phyloP scores from a whole-genome alignment of 35 echinoderm and acorn worm genomes.

The Acanthaster planci region DNA sequence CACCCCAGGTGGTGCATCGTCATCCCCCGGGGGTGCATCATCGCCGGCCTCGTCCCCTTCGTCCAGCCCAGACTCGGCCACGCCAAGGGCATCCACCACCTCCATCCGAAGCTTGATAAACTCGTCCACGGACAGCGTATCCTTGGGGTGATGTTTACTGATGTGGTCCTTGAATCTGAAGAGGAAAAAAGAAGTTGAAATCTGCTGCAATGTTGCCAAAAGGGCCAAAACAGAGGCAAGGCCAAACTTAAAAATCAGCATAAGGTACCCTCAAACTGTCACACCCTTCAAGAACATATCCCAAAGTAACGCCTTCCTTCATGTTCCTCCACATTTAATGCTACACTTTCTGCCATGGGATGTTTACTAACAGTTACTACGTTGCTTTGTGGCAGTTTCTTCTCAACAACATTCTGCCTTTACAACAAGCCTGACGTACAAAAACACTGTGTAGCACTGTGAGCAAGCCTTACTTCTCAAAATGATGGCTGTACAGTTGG shows the following conservation, averaged over 20 bases:
- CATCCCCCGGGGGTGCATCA: conserved; percentile 69
- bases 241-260: too few species aligned
- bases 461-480: conserved; percentile 78
- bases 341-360: too few species aligned
- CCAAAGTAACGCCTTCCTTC: too few species aligned
- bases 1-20: conserved; percentile 60
- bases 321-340: too few species aligned
- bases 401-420: too few species aligned
- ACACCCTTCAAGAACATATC: too few species aligned
- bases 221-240: too few species aligned
- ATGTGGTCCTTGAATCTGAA: conserved; percentile 85
- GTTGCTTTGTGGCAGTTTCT: too few species aligned
- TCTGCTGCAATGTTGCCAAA: too few species aligned
- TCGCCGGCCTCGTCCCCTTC: conserved; percentile 21
- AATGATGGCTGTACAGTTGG: conserved; percentile 84
- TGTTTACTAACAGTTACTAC: too few species aligned
- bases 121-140: conserved; percentile 78
- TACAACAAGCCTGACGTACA: too few species aligned
- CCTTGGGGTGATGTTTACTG: conserved; percentile 62
- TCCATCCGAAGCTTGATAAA: conserved; percentile 76
- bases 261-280: too few species aligned
- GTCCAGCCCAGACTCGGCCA: conserved; percentile 46
- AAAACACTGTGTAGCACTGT: neutral
- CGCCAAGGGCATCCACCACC: conserved; percentile 47
- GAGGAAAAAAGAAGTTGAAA: neutral